These are phyloP conservation scores for Silurus asotus DNA, from an alignment of 2,113 vertebrate species.

Conservation along the genomic window DNA sequence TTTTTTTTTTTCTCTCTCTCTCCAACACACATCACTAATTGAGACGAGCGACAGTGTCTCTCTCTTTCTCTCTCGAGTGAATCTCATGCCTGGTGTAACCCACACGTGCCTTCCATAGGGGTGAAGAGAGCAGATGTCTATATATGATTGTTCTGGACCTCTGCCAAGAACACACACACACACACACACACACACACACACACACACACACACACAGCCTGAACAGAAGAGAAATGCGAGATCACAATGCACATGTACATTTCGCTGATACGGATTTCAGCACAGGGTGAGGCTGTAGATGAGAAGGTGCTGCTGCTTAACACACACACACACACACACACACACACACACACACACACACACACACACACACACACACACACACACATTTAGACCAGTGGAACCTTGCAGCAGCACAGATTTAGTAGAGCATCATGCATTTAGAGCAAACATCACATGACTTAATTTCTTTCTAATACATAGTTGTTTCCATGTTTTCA, in stretches of 20 bases:
- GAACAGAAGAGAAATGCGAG: not conserved
- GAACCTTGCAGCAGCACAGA: not conserved
- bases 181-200: no score
- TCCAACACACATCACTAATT: not conserved
- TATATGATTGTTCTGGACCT: not conserved
- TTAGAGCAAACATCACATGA: not conserved
- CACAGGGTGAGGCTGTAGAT: conserved; percentile 11
- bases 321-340: conserved; percentile 13
- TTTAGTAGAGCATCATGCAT: not conserved
- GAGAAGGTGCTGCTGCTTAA: not conserved
- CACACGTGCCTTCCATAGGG: not conserved
- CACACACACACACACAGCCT: not conserved
- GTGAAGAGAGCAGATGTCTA: not conserved
- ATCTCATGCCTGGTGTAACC: not conserved
- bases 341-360: not conserved
- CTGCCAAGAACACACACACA: not conserved
- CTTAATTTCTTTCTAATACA: not conserved
- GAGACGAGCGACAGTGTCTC: not conserved
- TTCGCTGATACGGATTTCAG: conserved; percentile 1
- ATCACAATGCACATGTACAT: not conserved
- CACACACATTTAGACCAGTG: not conserved
- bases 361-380: not conserved
- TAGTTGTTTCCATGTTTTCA: not conserved
- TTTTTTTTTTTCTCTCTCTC: not conserved
- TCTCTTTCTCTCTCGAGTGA: not conserved